phyloP scores from a whole-genome alignment of 2,113 vertebrate species.

The Aegithalos caudatus region DNA sequence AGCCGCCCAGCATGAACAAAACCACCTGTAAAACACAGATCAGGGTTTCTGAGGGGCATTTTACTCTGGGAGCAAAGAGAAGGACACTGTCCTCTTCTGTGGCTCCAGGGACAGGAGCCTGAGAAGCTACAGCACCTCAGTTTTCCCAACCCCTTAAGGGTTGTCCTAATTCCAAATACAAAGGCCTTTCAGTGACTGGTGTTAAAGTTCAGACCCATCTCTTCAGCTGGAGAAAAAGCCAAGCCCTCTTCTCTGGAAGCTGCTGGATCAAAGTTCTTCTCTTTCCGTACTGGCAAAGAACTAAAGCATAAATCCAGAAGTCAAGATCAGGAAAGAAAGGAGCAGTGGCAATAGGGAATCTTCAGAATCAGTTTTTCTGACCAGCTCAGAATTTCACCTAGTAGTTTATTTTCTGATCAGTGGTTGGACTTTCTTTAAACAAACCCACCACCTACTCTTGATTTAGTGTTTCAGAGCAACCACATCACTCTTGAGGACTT shows the following conservation, averaged over 20 bases:
- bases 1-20: neutral
- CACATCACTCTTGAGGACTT: neutral
- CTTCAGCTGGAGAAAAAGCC: neutral
- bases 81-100: neutral
- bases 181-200: neutral
- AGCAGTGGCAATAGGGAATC: too few species aligned
- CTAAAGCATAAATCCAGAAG: accelerated
- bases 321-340: neutral
- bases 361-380: neutral
- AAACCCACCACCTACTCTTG: neutral
- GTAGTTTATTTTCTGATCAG: neutral
- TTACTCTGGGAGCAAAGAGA: neutral
- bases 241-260: neutral
- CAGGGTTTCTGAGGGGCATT: neutral
- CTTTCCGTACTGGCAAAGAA: neutral
- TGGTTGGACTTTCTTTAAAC: neutral
- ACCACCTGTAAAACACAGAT: neutral
- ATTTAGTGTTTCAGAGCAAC: neutral
- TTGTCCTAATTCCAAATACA: neutral
- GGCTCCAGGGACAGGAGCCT: accelerated
- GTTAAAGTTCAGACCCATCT: neutral
- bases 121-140: accelerated
- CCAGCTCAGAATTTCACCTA: neutral
- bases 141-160: neutral
- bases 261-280: neutral